Base-by-base conservation (phyloP, 64 coral and sea anemone genomes). In the Catalaphyllia jardinei region DNA sequence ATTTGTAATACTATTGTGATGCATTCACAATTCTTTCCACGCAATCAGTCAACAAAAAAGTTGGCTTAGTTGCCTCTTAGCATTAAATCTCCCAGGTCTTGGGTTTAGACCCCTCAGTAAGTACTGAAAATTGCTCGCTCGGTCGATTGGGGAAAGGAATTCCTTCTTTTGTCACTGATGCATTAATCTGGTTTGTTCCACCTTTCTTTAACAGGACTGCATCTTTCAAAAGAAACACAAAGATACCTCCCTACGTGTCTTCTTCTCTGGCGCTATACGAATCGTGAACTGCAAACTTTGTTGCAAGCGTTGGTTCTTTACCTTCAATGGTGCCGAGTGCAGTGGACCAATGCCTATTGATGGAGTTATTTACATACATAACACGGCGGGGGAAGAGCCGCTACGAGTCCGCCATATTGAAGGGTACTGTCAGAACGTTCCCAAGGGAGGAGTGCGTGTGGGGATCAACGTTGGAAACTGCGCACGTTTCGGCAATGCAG, bases 251-350 rank as follows among this genome's bases (percentile, higher is more conserved):
- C 87, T 88, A 16, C 87, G 54, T 60, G 87, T 88, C 1, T 78
- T 76, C 73, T 88, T 33, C 52, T 76, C 57, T 27, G 87, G 87
- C 0, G 51, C 28, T 25, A 25, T 88, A 30, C 62, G 87, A 12
- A 64, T 88, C 28, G 1, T 24, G 0, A 0, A 35, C 25, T 88
- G 87, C 75, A 27, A 22, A 17, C 6, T 0, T 5, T 88, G 87
- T 35, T 88, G 87, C 69, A 88, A 88, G 73, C 87, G 87, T 24
- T 88, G 87, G 87, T 88, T 88, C 46, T 88, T 88, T 52, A 88
- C 74, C 7, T 88, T 88, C 29, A 88, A 78, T 42, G 87, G 74
- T 8, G 57, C 29, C 31, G 87, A 88, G 51, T 88, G 87, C 12
- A 57, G 54, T 57, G 54, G 54, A 1, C 54, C 54, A 16, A 57